phyloP scores from a whole-genome alignment of 2,797 vertebrate species.

The Otus scops region DNA sequence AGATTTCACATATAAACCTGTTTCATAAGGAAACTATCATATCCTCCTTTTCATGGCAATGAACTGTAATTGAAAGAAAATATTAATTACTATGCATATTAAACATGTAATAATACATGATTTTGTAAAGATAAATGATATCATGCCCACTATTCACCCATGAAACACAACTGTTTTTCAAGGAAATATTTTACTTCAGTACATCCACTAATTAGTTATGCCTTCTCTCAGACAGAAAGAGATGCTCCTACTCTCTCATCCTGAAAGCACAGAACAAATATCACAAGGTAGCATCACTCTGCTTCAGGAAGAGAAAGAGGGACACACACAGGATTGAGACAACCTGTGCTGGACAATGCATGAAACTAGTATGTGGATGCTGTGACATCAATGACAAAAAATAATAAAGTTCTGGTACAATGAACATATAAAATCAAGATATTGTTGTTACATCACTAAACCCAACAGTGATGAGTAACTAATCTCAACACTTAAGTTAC shows the following conservation, averaged over 20 bases:
- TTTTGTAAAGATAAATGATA: neutral
- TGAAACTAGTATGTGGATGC: neutral
- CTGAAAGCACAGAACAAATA: neutral
- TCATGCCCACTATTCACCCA: neutral
- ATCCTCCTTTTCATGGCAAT: slow-evolving; percentile 77
- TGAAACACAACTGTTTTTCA: neutral
- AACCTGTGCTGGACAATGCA: neutral
- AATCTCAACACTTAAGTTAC: neutral
- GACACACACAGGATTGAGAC: neutral
- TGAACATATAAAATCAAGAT: neutral
- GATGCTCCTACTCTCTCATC: neutral
- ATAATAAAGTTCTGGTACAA: neutral
- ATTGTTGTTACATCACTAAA: neutral
- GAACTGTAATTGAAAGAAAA: slow-evolving; percentile 66
- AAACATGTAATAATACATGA: neutral
- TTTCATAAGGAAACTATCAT: slow-evolving; percentile 75
- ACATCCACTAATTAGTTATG: neutral
- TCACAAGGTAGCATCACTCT: neutral
- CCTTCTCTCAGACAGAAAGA: neutral
- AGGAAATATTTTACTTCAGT: neutral
- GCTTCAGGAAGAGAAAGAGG: neutral
- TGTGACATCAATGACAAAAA: neutral
- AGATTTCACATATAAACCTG: slow-evolving; percentile 76
- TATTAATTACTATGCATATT: neutral
- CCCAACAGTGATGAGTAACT: neutral